Evolutionary conservation across 2,888 invertebrate genomes (phyloP).

Genomic region (Pomacea canaliculata): DNA sequence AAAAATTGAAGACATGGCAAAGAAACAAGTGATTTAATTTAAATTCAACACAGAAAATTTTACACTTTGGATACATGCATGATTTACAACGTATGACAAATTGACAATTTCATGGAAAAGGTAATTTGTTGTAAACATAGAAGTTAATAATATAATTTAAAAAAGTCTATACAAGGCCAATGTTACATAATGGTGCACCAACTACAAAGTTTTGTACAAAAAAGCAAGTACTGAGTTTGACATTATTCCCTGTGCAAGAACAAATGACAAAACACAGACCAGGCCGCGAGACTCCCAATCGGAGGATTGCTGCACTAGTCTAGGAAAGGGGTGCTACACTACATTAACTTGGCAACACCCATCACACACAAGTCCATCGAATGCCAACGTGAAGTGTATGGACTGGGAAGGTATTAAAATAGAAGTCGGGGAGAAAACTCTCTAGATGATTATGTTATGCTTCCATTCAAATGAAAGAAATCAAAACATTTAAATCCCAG

Average conservation of each 20-base stretch:
- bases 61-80: slow-evolving; percentile 54
- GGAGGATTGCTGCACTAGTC: background rate
- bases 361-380: no score
- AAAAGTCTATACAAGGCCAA: slow-evolving; percentile 44
- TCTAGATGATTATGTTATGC: background rate
- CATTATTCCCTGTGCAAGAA: background rate
- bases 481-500: no score
- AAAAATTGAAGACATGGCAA: background rate
- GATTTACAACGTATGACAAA: slow-evolving; percentile 51
- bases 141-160: slow-evolving; percentile 33
- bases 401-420: background rate
- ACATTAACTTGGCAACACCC: background rate
- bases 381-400: background rate
- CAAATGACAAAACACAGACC: background rate
- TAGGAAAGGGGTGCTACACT: slow-evolving; percentile 1
- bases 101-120: slow-evolving; percentile 41
- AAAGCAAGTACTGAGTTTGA: slow-evolving; percentile 31
- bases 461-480: no score
- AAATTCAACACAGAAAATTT: slow-evolving; percentile 49
- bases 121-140: slow-evolving; percentile 38
- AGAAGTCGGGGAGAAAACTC: background rate
- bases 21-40: slow-evolving; percentile 43
- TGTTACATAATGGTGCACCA: slow-evolving; percentile 41
- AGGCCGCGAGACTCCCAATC: no score
- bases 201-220: slow-evolving; percentile 35